Percentiles rank a stretch among this genome's conserved stretches.
phyloP scores from a whole-genome alignment of 30 jellyfish, hydroid and myxozoan species.

The Calvadosia cruxmelitensis region DNA sequence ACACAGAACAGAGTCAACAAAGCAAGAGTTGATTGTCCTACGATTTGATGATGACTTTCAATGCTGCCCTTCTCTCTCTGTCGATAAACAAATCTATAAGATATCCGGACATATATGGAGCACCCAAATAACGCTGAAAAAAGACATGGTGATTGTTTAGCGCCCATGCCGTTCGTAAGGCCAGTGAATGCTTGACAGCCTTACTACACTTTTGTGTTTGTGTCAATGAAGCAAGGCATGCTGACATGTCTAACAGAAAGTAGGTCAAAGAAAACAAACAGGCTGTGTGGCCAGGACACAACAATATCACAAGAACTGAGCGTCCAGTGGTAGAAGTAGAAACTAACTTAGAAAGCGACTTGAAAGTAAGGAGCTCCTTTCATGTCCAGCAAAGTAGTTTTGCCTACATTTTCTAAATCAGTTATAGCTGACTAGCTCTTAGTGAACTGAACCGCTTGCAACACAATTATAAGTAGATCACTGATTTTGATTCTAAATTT shows the following conservation, averaged over 20 bases:
- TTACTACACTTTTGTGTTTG: constrained; percentile 58
- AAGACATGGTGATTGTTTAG: constrained; percentile 85
- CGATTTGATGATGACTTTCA: constrained; percentile 81
- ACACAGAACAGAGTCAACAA: background rate
- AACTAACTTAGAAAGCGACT: too few species aligned
- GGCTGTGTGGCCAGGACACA: too few species aligned
- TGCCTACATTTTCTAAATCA: too few species aligned
- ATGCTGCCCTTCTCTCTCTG: constrained; percentile 86
- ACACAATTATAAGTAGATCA: too few species aligned
- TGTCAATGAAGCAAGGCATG: constrained; percentile 82
- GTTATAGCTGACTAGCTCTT: too few species aligned
- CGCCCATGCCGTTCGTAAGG: constrained; percentile 97
- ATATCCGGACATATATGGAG: constrained; percentile 96
- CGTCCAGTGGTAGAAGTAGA: too few species aligned
- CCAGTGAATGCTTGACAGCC: constrained; percentile 87
- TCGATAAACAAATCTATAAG: constrained; percentile 89
- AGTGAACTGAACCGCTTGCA: too few species aligned
- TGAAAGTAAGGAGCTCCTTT: too few species aligned
- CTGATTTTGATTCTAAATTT: too few species aligned
- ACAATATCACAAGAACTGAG: too few species aligned
- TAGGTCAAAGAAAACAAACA: too few species aligned
- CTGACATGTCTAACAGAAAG: constrained; percentile 63
- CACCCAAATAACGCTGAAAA: constrained; percentile 85
- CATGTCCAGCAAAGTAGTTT: too few species aligned
- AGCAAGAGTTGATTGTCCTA: constrained; percentile 40